These are phyloP conservation scores for Psophia crepitans DNA, from an alignment of 2,113 vertebrate species.

Conservation along the genomic window DNA sequence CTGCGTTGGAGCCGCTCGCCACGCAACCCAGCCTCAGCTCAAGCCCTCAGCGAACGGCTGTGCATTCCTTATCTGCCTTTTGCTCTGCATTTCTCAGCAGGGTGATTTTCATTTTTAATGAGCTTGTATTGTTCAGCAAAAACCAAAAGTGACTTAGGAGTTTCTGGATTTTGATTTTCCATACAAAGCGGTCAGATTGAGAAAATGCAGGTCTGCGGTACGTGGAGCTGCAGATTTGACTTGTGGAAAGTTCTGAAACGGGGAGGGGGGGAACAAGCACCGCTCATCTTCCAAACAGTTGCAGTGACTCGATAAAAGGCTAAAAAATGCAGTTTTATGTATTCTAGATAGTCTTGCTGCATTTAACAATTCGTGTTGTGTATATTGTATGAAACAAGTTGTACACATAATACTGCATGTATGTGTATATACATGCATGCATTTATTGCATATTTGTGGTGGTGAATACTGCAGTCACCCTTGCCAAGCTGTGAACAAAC, in stretches of 20 bases:
- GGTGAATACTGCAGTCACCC: not conserved
- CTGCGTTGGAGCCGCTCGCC: accelerated
- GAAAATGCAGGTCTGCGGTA: not conserved
- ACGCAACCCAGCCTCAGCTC: accelerated
- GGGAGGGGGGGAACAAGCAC: not conserved
- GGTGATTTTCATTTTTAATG: not conserved
- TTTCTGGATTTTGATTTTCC: not conserved
- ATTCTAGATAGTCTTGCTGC: not conserved
- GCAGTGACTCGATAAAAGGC: not conserved
- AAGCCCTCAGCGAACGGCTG: not conserved
- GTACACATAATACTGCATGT: not conserved
- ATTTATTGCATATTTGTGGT: not conserved
- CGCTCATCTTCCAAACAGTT: not conserved
- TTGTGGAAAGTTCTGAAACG: not conserved
- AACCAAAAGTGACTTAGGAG: not conserved
- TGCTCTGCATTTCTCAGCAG: not conserved
- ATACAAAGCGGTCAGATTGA: not conserved
- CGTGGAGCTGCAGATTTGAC: not conserved
- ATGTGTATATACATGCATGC: not conserved
- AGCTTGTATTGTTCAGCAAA: not conserved
- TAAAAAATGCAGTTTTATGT: not conserved
- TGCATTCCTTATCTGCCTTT: accelerated
- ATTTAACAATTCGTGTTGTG: not conserved
- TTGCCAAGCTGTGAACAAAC: not conserved
- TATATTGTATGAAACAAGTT: not conserved